Conservation (phyloP, 2,888 invertebrate genomes). For the Orgyia antiqua region DNA sequence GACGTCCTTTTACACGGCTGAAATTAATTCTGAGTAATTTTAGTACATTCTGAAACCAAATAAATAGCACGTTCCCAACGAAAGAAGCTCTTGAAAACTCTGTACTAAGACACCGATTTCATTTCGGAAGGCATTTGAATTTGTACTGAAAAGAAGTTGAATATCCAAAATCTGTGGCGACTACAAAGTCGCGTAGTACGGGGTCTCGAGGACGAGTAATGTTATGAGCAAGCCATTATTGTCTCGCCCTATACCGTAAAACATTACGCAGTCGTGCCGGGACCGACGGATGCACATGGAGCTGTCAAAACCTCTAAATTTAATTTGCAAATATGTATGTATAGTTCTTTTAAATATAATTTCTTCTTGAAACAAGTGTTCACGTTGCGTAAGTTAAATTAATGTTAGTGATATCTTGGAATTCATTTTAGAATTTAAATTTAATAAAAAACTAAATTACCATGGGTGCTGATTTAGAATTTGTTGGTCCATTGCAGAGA, state of each 20-base stretch:
- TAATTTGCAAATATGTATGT: background rate
- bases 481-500: constrained; percentile 19
- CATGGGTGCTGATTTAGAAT: constrained; percentile 15
- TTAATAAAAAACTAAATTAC: constrained; percentile 15
- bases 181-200: constrained; percentile 54
- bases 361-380: too few relatives aligned
- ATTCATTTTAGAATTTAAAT: background rate
- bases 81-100: constrained; percentile 51
- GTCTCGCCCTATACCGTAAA: constrained; percentile 78
- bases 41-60: constrained; percentile 49
- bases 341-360: too few relatives aligned
- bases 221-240: constrained; percentile 79
- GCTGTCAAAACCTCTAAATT: constrained; percentile 50
- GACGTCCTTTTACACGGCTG: constrained; percentile 37
- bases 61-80: constrained; percentile 46
- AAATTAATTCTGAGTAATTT: constrained; percentile 50
- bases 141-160: constrained; percentile 24
- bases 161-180: constrained; percentile 42
- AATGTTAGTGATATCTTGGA: too few relatives aligned
- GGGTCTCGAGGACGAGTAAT: constrained; percentile 71
- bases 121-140: constrained; percentile 16
- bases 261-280: constrained; percentile 72
- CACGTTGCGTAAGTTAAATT: too few relatives aligned
- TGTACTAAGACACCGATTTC: constrained; percentile 37
- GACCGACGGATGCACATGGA: constrained; percentile 53